These are phyloP conservation scores for Taeniopygia guttata DNA, from an alignment of 2,797 vertebrate genomes.

Conservation along the genomic window DNA sequence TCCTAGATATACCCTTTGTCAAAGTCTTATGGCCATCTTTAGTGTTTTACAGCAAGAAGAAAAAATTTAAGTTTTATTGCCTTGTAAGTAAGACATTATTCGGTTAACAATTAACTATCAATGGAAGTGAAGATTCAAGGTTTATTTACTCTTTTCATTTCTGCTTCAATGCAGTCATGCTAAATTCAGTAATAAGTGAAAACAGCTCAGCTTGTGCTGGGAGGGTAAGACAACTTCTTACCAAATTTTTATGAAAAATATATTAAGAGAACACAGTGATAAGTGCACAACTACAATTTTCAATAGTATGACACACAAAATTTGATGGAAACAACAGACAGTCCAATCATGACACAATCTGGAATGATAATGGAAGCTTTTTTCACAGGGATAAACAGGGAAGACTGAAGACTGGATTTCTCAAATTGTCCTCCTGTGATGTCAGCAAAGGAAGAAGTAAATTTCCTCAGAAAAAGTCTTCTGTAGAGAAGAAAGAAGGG, in stretches of 20 bases:
- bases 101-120: conserved; percentile 60
- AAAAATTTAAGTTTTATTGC: conserved; percentile 34
- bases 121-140: conserved; percentile 43
- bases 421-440: not conserved
- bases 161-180: not conserved
- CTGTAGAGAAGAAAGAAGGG: not conserved
- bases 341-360: not conserved
- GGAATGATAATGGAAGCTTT: not conserved
- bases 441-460: not conserved
- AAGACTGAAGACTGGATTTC: not conserved
- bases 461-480: not conserved
- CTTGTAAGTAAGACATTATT: conserved; percentile 14
- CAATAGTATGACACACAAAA: not conserved
- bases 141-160: not conserved
- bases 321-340: not conserved
- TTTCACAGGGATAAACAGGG: not conserved
- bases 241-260: not conserved
- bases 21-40: not conserved
- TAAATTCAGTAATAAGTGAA: conserved; percentile 22
- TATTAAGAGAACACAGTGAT: not conserved
- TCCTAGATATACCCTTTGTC: not conserved
- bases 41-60: conserved; percentile 10
- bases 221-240: not conserved
- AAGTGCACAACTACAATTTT: not conserved
- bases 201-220: not conserved